These are phyloP conservation scores for Bucorvus abyssinicus DNA, from an alignment of 2,797 vertebrate genomes.

Conservation along the genomic window DNA sequence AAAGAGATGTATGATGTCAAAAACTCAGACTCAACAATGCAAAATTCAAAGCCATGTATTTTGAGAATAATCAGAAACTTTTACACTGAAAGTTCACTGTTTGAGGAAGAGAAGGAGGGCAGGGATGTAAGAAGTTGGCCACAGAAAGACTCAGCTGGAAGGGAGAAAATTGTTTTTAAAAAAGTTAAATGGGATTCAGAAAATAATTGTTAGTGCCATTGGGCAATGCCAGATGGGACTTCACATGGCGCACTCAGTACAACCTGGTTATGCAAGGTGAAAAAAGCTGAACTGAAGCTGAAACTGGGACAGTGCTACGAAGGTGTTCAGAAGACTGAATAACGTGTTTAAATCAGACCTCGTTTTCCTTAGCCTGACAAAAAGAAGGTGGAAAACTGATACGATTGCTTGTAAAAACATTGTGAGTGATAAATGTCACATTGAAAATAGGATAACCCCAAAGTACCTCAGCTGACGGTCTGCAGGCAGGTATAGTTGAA, in stretches of 20 bases:
- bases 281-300: neutral
- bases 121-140: neutral
- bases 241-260: neutral
- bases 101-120: neutral
- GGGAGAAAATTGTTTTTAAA: rapidly evolving
- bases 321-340: neutral
- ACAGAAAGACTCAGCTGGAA: neutral
- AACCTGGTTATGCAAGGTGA: neutral
- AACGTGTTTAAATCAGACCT: neutral
- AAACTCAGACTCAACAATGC: neutral
- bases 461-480: neutral
- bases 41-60: neutral
- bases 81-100: neutral
- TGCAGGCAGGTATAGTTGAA: neutral
- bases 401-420: neutral
- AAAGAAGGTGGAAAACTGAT: neutral
- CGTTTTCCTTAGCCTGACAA: neutral
- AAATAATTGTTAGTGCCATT: neutral
- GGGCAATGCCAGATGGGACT: constrained; percentile 4
- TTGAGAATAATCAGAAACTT: neutral
- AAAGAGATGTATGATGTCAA: neutral
- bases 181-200: neutral
- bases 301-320: constrained; percentile 6
- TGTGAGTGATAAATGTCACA: neutral
- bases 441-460: neutral